phyloP scores from a whole-genome alignment of 2,888 invertebrate genomes.

The Nomada flava region DNA sequence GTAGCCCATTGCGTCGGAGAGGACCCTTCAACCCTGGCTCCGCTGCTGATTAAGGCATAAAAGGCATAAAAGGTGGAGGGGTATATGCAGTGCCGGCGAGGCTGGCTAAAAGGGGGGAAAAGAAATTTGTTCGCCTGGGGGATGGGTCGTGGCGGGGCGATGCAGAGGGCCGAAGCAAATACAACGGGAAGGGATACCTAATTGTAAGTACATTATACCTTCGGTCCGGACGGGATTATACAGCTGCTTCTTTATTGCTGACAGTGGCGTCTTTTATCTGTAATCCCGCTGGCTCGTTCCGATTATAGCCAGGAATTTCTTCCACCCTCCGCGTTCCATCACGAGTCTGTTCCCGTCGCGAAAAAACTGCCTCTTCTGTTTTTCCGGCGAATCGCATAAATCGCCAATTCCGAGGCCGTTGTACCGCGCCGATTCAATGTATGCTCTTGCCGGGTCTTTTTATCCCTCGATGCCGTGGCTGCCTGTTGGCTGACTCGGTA shows the following conservation, averaged over 20 bases:
- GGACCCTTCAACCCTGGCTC: conserved; percentile 67
- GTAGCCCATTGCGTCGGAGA: conserved; percentile 65
- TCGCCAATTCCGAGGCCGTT: conserved; percentile 36
- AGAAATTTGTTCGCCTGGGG: conserved; percentile 63
- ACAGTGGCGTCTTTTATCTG: conserved; percentile 69
- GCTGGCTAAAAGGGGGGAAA: conserved; percentile 49
- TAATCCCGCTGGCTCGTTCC: conserved; percentile 56
- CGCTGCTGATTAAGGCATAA: conserved; percentile 74
- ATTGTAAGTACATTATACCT: conserved; percentile 75
- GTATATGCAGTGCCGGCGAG: conserved; percentile 38
- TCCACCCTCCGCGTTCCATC: neutral
- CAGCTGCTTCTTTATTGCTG: conserved; percentile 74
- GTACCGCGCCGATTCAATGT: neutral
- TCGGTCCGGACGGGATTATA: conserved; percentile 69
- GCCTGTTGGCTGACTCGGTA: conserved; percentile 17
- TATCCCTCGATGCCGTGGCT: neutral
- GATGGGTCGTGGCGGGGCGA: conserved; percentile 7
- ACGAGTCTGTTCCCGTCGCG: conserved; percentile 14
- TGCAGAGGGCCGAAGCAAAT: conserved; percentile 59
- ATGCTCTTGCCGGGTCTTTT: conserved; percentile 8
- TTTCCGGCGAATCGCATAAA: conserved; percentile 47
- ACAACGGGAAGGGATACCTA: conserved; percentile 68
- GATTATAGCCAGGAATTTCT: conserved; percentile 57
- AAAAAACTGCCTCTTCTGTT: conserved; percentile 44
- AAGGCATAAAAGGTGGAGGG: conserved; percentile 70